Evolutionary conservation across 2,113 vertebrate genomes (phyloP).

Genomic region (Amphilophus citrinellus): DNA sequence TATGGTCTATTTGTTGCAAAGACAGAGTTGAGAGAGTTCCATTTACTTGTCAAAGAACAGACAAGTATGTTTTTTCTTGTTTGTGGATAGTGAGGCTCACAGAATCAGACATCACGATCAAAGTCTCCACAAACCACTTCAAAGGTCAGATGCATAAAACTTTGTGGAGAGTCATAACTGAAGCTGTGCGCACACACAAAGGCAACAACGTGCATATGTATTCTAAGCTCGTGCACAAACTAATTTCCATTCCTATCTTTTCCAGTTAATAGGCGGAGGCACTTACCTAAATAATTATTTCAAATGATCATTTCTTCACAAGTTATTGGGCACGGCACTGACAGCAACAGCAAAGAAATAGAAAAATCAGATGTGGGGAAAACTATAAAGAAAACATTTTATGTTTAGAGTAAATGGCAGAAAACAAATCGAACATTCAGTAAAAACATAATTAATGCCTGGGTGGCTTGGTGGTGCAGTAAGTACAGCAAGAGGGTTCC

Average conservation of each 20-base stretch:
- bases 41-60: conserved; percentile 36
- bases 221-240: neutral
- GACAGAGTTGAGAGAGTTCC: conserved; percentile 12
- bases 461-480: no score
- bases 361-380: neutral
- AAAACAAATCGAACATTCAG: no score
- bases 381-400: neutral
- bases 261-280: neutral
- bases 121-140: neutral
- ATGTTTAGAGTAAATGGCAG: neutral
- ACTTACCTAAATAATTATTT: neutral
- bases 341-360: neutral
- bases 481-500: neutral
- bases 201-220: neutral
- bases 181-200: neutral
- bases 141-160: neutral
- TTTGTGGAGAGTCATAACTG: neutral
- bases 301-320: neutral
- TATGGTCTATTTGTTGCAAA: conserved; percentile 27
- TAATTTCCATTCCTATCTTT: neutral
- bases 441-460: neutral
- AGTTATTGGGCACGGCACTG: neutral
- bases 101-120: neutral
- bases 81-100: neutral
- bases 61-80: neutral